Conservation (phyloP, 2,113 vertebrate genomes). For the Pipa parva region DNA sequence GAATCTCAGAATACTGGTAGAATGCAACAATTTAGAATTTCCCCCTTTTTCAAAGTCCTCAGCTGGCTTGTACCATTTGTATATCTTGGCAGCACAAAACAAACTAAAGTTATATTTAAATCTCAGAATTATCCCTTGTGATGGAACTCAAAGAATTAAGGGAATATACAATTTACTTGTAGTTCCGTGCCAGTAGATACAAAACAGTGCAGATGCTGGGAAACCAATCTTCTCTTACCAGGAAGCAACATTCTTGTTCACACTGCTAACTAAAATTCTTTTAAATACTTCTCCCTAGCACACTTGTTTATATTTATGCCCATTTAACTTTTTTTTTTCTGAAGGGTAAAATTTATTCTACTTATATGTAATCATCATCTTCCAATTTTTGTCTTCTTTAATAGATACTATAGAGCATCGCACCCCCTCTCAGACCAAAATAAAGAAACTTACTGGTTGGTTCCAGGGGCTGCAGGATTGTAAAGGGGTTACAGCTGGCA, state of each 20-base stretch:
- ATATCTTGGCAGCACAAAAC: background rate
- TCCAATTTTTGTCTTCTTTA: too few species aligned
- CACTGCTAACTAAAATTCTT: background rate
- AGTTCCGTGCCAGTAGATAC: background rate
- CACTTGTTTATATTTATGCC: background rate
- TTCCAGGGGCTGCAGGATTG: too few species aligned
- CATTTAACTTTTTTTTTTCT: background rate
- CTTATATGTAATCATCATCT: too few species aligned
- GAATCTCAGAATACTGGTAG: background rate
- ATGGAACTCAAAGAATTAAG: background rate
- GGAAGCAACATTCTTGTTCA: background rate
- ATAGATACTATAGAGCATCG: too few species aligned
- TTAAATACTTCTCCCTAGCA: background rate
- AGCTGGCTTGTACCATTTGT: background rate
- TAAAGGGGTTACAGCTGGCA: too few species aligned
- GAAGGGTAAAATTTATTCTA: background rate
- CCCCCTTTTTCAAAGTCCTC: background rate
- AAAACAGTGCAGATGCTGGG: background rate
- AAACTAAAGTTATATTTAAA: background rate
- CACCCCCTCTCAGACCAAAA: too few species aligned
- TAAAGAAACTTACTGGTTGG: too few species aligned
- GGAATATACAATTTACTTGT: background rate
- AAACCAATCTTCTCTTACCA: background rate
- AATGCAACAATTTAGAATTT: background rate
- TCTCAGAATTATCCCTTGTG: background rate